Evolutionary conservation across 2,888 invertebrate genomes (phyloP), one percentile per base, ranked within the genome.

Genomic region (Frankliniella fusca): DNA sequence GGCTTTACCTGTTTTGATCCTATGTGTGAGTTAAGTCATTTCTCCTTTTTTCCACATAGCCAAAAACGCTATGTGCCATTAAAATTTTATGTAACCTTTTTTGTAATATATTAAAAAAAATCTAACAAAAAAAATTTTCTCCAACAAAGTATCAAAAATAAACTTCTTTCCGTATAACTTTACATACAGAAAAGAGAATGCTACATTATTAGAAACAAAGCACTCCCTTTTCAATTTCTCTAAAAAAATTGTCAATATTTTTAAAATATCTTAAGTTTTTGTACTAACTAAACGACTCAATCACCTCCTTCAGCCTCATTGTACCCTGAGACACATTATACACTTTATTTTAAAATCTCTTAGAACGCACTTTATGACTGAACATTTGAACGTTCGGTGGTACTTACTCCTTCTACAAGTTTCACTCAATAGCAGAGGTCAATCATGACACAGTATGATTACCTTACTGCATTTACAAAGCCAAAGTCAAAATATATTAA

Each of bases 141-240:
- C 91, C 90, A 91, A 91, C 90, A 91, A 90, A 89, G 91, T 92
- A 91, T 91, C 91, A 92, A 91, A 91, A 91, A 91, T 91, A 91
- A 90, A 90, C 90, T 90, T 89, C 89, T 89, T 89, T 89, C 82
- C 80, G 82, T 83, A 80, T 81, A 81, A 81, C 83, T 76, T 76
- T 76, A 76, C 70, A 76, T 76, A 76, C 70, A 27, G 70, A 76
- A 76, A 76, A 76, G 70, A 27, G 70, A 76, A 76, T 23, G 70
- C 70, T 76, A 76, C 23, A 76, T 76, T 27, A 54, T 54, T 27
- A 23, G 70, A 76, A 76, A 27, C 70, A 76, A 27, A 76, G 70
- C 70, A 76, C 27, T 76, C 70, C 70, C 70, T 76, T 76, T 76
- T 76, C 80, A 48, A 83, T 81, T 82, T 82, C 81, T 83, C 82